Base-by-base conservation (phyloP, 2,888 invertebrate species). In the Apodemia zela region DNA sequence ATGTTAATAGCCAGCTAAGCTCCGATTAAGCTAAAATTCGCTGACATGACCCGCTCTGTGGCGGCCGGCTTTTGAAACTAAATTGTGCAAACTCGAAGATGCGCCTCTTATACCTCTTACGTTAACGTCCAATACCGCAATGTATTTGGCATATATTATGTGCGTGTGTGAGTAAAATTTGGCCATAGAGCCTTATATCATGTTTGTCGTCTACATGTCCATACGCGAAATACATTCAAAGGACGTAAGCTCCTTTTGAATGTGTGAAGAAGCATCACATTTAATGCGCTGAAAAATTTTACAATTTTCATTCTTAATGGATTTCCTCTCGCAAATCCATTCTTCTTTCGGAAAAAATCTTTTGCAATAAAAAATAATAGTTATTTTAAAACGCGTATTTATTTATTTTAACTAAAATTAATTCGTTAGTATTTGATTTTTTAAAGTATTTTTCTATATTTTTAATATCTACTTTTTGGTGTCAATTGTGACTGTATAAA, bases 101-200 rank as follows among this genome's bases (percentile, higher is more conserved):
- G 90, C 85, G 88, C 86, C 83, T 89, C 90, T 90, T 91, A 91
- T 91, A 91, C 81, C 85, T 89, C 89, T 89, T 89, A 89, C 83
- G 86, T 87, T 89, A 85, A 86, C 84, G 80, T 77, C 82, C 84
- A 80, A 87, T 85, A 89, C 89, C 88, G 87, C 88, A 89, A 89
- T 84, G 82, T 87, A 86, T 90, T 91, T 87, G 85, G 85, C 88
- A 84, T 87, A 85, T 86, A 76, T 75, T 74, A 79, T 65, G 63
- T 69, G 72, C 67, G 70, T 80, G 85, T 85, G 87, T 89, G 85
- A 68, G 89, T 81, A 73, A 72, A 74, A 85, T 86, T 84, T 77
- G 85, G 84, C 78, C 75, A 77, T 77, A 75, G 74, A 71, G 51
- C 51, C 51, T 51, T 13, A 51, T 13, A 51, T 21, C 21, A 51